Conservation (phyloP, 2,888 invertebrate genomes). For the Barypeithes pellucidus region DNA sequence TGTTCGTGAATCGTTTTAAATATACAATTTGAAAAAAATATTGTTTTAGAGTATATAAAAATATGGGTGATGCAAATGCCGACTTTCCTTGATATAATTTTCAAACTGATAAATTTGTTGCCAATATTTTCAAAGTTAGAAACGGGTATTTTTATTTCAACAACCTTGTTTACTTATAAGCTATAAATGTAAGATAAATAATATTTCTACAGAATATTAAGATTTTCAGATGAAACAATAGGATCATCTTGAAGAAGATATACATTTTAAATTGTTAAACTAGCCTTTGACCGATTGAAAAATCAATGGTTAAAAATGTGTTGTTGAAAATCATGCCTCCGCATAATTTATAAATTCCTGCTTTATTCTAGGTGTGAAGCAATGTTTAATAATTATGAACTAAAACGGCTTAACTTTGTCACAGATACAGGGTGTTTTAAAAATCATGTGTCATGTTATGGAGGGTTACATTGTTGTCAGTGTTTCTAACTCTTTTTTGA, state of each 20-base stretch:
- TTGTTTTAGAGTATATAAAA: conserved; percentile 21
- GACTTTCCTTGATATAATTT: conserved; percentile 35
- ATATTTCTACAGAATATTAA: background rate
- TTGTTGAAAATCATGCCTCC: no score
- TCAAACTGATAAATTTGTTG: conserved; percentile 36
- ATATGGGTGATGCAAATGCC: conserved; percentile 31
- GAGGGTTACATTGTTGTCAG: no score
- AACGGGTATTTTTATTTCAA: conserved; percentile 14
- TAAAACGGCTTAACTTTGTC: no score
- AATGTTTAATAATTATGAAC: no score
- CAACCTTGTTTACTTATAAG: conserved; percentile 32
- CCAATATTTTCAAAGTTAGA: conserved; percentile 31
- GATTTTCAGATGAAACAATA: background rate
- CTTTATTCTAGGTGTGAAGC: no score
- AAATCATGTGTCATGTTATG: no score
- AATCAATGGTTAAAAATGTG: no score
- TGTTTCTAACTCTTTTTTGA: no score
- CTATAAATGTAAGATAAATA: background rate
- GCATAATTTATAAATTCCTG: no score
- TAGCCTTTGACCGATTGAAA: no score
- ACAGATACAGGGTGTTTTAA: no score
- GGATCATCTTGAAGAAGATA: background rate
- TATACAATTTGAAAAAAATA: conserved; percentile 18
- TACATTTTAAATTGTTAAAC: no score
- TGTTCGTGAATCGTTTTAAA: conserved; percentile 24